A percentile compares a stretch with the other conserved stretches of the same genome.
These are phyloP conservation scores for Sebastes oblongus DNA, from an alignment of 2,797 vertebrate genomes.

Conservation along the genomic window DNA sequence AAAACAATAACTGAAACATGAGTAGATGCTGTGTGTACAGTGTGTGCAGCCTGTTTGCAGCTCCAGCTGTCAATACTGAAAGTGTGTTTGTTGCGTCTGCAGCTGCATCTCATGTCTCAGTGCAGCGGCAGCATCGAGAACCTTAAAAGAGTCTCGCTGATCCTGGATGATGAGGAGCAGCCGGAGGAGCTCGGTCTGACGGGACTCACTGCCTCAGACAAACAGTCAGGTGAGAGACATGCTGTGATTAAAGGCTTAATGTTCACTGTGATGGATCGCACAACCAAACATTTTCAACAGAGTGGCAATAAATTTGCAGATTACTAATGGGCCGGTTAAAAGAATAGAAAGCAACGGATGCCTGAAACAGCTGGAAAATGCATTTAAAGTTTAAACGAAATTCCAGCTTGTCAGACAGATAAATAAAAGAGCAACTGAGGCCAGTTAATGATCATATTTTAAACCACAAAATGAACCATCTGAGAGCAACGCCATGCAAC, in stretches of 20 bases:
- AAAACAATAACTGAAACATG: not conserved
- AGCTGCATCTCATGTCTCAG: constrained; percentile 85
- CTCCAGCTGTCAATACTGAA: not conserved
- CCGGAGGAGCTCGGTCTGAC: constrained; percentile 80
- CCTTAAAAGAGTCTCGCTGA: constrained; percentile 74
- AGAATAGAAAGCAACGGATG: not conserved
- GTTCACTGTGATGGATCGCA: not conserved
- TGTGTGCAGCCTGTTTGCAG: not conserved
- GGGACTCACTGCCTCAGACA: constrained; percentile 73
- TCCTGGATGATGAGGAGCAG: constrained; percentile 76
- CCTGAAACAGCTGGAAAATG: not conserved
- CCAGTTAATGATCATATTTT: not conserved
- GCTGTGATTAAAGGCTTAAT: too few species aligned
- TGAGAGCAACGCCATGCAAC: not conserved
- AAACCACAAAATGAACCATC: not conserved
- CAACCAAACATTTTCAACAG: fast-evolving
- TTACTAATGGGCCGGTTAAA: fast-evolving
- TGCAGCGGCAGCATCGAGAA: constrained; percentile 79
- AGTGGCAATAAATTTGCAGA: not conserved
- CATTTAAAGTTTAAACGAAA: not conserved
- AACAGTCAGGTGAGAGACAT: constrained; percentile 84
- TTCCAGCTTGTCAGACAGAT: not conserved
- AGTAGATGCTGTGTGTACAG: not conserved
- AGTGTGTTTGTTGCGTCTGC: constrained; percentile 16
- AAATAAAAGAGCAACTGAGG: not conserved